Base-by-base conservation (phyloP, 2,113 vertebrate species). In the Larimichthys crocea region DNA sequence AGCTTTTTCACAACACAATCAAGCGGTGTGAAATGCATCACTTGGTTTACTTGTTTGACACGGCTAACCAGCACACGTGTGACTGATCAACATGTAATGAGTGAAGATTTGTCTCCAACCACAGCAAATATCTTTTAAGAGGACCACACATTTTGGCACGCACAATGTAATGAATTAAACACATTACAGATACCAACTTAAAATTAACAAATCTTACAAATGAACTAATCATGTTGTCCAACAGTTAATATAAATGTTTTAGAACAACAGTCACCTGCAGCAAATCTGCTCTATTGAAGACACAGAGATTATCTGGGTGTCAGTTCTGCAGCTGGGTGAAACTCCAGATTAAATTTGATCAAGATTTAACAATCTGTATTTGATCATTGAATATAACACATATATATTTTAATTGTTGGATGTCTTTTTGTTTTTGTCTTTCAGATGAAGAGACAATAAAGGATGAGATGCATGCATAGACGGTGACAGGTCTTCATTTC, bases 401-500 rank as follows among this genome's bases (percentile, higher is more conserved):
- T 26, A 57, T 14, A 16, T 3, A 40, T 59, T 42, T 52, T 17
- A 20, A 50, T 50, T 69, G 9, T 52, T 73, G 8, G 4, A 49
- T 66, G 22, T 56, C 14, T 53, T 22, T 55, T 22, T 63, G 14
- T 0, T 75, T 59, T 35, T 35, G 6, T 40, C 55, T 82, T 82
- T 11, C 44, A 88, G 82, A 71, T 85, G 72, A 88, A 88, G 74
- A 63, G 5, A 56, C 19, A 22, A 14, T 84, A 31, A 55, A 35
- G 48, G 24, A 61, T 24, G 55, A 61, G 22, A 35, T 15, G 19
- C 53, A 76, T 59, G 22, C 10, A 60, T 2, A 17, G 24, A 70
- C 3, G 0, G 40, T 52, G 17, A 10, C 49, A 76, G 19, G 19
- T 57, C 19, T 29, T 29, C 16, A 24, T 70, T 70, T 64, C 0